phyloP scores from a whole-genome alignment of 2,797 vertebrate species.

The Masticophis lateralis region DNA sequence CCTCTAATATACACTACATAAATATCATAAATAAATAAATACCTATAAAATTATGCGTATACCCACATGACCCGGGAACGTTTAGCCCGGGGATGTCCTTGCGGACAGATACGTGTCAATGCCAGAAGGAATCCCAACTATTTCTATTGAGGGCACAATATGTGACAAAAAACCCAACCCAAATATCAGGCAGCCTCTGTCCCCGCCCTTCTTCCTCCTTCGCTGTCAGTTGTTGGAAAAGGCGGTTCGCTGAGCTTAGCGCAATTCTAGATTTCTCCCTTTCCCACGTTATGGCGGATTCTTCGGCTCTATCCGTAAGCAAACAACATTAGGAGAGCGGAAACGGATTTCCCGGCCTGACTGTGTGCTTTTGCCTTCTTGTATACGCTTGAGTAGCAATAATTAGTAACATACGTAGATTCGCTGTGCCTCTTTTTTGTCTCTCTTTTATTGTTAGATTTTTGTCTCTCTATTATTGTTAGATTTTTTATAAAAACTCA shows the following conservation, averaged over 20 bases:
- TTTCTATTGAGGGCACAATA: background rate
- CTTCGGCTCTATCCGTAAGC: background rate
- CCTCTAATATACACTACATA: too few relatives aligned
- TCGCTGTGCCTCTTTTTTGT: background rate
- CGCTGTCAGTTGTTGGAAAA: background rate
- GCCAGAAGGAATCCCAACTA: background rate
- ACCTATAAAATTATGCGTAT: too few relatives aligned
- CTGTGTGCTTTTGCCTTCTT: background rate
- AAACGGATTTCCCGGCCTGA: background rate
- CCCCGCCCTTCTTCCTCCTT: background rate
- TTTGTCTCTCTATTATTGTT: background rate
- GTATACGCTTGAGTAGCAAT: background rate
- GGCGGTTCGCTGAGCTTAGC: rapidly evolving
- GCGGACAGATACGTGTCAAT: too few relatives aligned
- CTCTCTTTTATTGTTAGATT: background rate
- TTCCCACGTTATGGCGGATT: background rate
- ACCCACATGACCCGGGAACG: background rate
- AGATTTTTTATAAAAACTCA: background rate
- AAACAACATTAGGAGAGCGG: background rate
- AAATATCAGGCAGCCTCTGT: background rate
- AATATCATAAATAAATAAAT: too few relatives aligned
- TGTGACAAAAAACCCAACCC: background rate
- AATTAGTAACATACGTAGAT: background rate
- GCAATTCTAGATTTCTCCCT: background rate
- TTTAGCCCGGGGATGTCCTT: background rate